Conservation (phyloP, 2,797 vertebrate species). For the Acanthurus tractus region DNA sequence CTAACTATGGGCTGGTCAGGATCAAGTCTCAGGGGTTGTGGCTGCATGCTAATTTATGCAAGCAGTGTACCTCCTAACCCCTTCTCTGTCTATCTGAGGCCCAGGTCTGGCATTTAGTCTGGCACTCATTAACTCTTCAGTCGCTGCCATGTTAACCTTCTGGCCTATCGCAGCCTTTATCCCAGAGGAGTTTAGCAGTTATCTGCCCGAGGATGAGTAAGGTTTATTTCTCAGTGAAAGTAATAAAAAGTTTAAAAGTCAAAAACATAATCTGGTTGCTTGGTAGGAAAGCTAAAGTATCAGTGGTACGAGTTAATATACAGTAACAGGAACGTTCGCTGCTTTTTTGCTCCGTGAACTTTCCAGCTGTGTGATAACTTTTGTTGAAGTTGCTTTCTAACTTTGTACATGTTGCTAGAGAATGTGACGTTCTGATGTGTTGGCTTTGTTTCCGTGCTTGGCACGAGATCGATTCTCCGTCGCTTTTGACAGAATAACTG, state of each 20-base stretch:
- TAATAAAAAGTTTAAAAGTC: background rate
- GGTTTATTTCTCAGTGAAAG: background rate
- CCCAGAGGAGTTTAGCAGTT: background rate
- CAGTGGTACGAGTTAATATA: background rate
- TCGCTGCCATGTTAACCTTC: conserved; percentile 46
- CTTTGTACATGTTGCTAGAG: conserved; percentile 29
- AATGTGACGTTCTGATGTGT: conserved; percentile 33
- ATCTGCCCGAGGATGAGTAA: background rate
- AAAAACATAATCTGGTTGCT: background rate
- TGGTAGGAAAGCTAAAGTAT: background rate
- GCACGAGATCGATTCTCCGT: conserved; percentile 56
- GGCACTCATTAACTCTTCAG: conserved; percentile 73
- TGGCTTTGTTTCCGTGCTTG: conserved; percentile 53
- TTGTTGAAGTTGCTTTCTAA: conserved; percentile 25
- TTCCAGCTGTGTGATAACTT: conserved; percentile 41
- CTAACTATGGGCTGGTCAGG: conserved; percentile 79
- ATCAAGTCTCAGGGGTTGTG: conserved; percentile 75
- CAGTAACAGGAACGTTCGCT: background rate
- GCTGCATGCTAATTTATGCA: conserved; percentile 84
- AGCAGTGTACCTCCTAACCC: conserved; percentile 62
- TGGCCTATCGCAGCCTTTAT: conserved; percentile 27
- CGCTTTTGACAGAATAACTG: conserved; percentile 27
- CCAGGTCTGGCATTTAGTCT: conserved; percentile 76
- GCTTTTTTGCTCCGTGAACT: conserved; percentile 27
- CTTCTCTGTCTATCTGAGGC: conserved; percentile 57